These are phyloP conservation scores for Leucoraja erinaceus DNA, from an alignment of 2,113 vertebrate genomes.

Conservation along the genomic window DNA sequence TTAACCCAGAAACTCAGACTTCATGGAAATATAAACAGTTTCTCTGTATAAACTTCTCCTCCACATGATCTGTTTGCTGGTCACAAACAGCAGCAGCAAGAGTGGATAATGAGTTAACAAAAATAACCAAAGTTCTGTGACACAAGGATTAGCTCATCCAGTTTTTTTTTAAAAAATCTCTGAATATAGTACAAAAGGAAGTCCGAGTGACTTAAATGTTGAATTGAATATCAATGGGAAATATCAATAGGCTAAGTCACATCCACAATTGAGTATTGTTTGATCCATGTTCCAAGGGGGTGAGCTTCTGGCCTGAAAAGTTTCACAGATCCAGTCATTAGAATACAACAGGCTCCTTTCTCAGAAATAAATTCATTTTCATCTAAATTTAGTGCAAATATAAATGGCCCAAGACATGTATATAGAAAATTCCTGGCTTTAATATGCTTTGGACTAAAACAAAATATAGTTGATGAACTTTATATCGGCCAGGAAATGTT, in stretches of 20 bases:
- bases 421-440: not conserved
- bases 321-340: not conserved
- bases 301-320: not conserved
- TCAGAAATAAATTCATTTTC: not conserved
- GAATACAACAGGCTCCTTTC: slow-evolving; percentile 23
- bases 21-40: slow-evolving; percentile 8
- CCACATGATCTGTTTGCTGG: not conserved
- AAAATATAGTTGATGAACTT: not conserved
- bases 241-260: not conserved
- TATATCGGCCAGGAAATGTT: slow-evolving; percentile 21
- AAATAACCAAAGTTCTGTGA: slow-evolving; percentile 4
- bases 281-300: not conserved
- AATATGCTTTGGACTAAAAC: not conserved
- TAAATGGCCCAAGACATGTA: not conserved
- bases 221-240: not conserved
- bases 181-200: not conserved
- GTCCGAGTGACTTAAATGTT: not conserved
- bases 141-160: not conserved
- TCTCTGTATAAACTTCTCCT: not conserved
- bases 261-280: not conserved
- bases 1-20: slow-evolving; percentile 2
- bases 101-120: slow-evolving; percentile 25
- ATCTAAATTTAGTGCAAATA: not conserved
- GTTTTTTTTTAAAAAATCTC: not conserved
- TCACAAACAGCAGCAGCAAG: slow-evolving; percentile 14